These are phyloP conservation scores for Drymodes brunneopygia DNA, from an alignment of 2,113 vertebrate genomes.

Conservation along the genomic window DNA sequence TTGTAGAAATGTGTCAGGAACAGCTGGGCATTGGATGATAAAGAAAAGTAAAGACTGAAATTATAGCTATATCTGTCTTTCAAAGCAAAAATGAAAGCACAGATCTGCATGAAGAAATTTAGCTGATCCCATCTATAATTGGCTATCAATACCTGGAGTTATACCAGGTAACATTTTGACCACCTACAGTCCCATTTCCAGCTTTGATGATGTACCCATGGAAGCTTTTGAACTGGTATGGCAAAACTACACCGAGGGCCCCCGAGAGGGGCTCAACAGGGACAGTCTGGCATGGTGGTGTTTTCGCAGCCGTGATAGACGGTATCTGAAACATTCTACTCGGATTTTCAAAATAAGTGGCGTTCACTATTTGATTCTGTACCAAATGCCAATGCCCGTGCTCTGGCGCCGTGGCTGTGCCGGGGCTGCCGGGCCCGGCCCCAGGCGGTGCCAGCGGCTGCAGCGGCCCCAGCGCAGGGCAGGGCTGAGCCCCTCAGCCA, in stretches of 20 bases:
- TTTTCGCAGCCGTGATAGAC: rapidly evolving
- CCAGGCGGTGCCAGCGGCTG: rapidly evolving
- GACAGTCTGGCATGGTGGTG: background rate
- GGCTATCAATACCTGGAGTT: background rate
- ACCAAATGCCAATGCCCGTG: too few relatives aligned
- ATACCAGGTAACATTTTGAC: background rate
- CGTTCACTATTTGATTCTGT: background rate
- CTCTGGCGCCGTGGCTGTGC: rapidly evolving
- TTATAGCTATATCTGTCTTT: background rate
- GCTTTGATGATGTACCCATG: background rate
- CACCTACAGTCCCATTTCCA: background rate
- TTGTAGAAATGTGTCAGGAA: background rate
- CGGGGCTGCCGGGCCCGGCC: rapidly evolving
- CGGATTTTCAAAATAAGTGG: background rate
- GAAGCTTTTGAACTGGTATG: background rate
- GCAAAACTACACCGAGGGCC: background rate
- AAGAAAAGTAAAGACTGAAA: background rate
- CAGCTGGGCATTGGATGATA: background rate
- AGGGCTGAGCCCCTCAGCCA: background rate
- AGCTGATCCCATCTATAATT: background rate
- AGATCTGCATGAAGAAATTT: background rate
- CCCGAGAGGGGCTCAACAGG: rapidly evolving
- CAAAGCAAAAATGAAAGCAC: background rate
- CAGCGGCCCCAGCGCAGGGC: background rate
- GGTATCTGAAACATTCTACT: too few relatives aligned